These are phyloP conservation scores for Zoanthus solanderi DNA, from an alignment of 92 coral and sea anemone genomes.

Conservation along the genomic window DNA sequence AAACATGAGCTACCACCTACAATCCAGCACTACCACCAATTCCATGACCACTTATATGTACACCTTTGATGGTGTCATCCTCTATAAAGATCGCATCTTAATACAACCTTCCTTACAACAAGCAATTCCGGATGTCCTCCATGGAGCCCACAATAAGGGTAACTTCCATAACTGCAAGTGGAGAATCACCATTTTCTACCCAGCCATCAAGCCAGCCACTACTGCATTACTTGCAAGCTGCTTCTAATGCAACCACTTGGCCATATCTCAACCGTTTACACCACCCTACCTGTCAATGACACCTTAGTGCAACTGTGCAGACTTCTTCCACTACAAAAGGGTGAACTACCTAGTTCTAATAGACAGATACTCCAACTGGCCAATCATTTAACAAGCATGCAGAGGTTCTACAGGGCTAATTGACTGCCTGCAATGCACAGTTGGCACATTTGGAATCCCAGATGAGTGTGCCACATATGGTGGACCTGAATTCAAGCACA, in stretches of 20 bases:
- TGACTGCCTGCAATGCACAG: slow-evolving; percentile 52
- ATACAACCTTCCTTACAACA: slow-evolving; percentile 63
- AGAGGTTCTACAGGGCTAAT: slow-evolving; percentile 71
- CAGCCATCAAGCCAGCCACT: slow-evolving; percentile 58
- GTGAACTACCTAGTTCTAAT: slow-evolving; percentile 69
- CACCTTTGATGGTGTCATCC: slow-evolving; percentile 44
- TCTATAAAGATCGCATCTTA: slow-evolving; percentile 59
- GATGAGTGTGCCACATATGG: slow-evolving; percentile 65
- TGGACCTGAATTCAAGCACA: slow-evolving; percentile 62
- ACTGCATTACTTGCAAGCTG: slow-evolving; percentile 46
- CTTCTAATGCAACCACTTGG: slow-evolving; percentile 71
- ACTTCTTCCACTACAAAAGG: slow-evolving; percentile 74
- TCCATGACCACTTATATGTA: slow-evolving; percentile 57
- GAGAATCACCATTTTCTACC: slow-evolving; percentile 69
- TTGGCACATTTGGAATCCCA: slow-evolving; percentile 72
- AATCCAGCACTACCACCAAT: slow-evolving; percentile 59
- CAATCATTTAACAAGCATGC: slow-evolving; percentile 62
- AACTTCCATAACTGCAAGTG: slow-evolving; percentile 66
- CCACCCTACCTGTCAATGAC: slow-evolving; percentile 61
- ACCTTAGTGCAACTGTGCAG: slow-evolving; percentile 72
- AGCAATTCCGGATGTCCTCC: slow-evolving; percentile 40
- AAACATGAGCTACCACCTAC: slow-evolving; percentile 57
- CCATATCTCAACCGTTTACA: slow-evolving; percentile 62
- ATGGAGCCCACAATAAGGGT: slow-evolving; percentile 69
- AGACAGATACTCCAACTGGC: slow-evolving; percentile 79